phyloP scores from a whole-genome alignment of 2,113 vertebrate genomes.

The Emberiza fucata region DNA sequence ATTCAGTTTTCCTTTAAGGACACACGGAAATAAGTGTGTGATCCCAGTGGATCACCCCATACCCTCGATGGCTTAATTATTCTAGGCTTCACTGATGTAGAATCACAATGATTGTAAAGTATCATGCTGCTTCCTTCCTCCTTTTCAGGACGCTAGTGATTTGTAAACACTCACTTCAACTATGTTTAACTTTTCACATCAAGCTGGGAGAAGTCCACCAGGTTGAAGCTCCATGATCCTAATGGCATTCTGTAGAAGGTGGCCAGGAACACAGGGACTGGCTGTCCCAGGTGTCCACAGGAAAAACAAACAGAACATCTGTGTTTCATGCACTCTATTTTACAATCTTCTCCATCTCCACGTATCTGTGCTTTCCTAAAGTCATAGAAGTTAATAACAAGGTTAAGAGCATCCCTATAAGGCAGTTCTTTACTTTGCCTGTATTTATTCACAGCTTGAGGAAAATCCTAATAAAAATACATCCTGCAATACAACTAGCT shows the following conservation, averaged over 20 bases:
- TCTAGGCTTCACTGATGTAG: background rate
- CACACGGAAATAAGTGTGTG: background rate
- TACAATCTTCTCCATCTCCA: background rate
- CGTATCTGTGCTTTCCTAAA: background rate
- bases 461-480: background rate
- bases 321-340: background rate
- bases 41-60: background rate
- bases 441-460: background rate
- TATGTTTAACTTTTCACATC: background rate
- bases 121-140: background rate
- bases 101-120: background rate
- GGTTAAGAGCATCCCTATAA: background rate
- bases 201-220: background rate
- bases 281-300: background rate
- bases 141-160: background rate
- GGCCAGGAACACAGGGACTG: background rate
- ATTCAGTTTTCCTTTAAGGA: background rate
- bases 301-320: background rate
- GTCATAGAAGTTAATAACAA: background rate
- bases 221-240: background rate
- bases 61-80: rapidly evolving
- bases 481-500: background rate
- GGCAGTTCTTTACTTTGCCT: background rate
- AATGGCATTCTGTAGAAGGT: background rate
- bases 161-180: background rate